These are phyloP conservation scores for Synanthedon formicaeformis DNA, from an alignment of 2,888 invertebrate genomes.

Conservation along the genomic window DNA sequence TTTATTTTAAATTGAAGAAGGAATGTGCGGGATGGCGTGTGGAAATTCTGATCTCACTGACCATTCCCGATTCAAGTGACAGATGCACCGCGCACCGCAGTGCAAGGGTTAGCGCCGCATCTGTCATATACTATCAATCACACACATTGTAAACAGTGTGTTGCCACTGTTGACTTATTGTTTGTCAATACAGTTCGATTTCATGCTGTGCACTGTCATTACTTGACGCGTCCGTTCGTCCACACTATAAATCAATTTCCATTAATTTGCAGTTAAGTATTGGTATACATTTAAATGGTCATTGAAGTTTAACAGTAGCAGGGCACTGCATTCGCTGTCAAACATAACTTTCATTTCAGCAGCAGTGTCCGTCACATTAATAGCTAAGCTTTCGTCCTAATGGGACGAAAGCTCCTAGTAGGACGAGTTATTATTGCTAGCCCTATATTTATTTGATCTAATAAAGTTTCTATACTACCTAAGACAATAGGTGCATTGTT, in stretches of 20 bases:
- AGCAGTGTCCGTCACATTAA: too few relatives aligned
- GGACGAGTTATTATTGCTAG: too few relatives aligned
- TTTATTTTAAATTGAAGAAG: slow-evolving; percentile 7
- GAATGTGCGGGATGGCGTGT: slow-evolving; percentile 22
- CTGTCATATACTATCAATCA: slow-evolving; percentile 63
- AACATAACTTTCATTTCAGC: too few relatives aligned
- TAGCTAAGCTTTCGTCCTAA: too few relatives aligned
- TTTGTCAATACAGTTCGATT: slow-evolving; percentile 33
- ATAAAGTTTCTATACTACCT: too few relatives aligned
- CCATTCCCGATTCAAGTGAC: slow-evolving; percentile 35
- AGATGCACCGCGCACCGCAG: slow-evolving; percentile 38
- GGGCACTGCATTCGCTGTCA: too few relatives aligned
- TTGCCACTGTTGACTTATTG: slow-evolving; percentile 49
- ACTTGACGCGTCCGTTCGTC: slow-evolving; percentile 8
- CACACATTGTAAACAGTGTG: slow-evolving; percentile 50
- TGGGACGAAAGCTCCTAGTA: too few relatives aligned
- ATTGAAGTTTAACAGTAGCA: too few relatives aligned
- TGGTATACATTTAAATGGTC: too few relatives aligned
- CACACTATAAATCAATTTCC: slow-evolving; percentile 6
- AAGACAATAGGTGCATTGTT: too few relatives aligned
- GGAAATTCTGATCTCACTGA: slow-evolving; percentile 21
- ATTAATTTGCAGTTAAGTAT: slow-evolving; percentile 3
- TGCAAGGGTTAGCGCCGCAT: slow-evolving; percentile 57
- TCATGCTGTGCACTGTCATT: slow-evolving; percentile 41
- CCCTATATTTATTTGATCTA: too few relatives aligned